Base-by-base conservation (phyloP, 2,797 vertebrate species). In the Chrosomus eos region DNA sequence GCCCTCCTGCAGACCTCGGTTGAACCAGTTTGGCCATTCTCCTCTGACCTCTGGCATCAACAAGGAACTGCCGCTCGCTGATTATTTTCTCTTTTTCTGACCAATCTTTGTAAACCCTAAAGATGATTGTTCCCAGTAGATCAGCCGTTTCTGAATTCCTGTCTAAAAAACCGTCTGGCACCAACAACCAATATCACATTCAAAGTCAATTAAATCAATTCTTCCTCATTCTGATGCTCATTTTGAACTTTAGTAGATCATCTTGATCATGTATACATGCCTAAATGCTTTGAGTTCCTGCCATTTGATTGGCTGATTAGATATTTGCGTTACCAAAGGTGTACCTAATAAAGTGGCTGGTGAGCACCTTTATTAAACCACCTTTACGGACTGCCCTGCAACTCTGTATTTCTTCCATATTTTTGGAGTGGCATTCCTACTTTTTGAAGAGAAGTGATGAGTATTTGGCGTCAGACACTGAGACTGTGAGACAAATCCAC, bases 401-500 rank as follows among this genome's bases (percentile, higher is more conserved):
- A n/a, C 51, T 76, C 21, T 38, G 21, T 1, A n/a, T 76, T 19
- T 77, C 14, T 62, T 26, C 55, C 14, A 21, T 77, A 18, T 45
- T 43, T 43, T 78, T 78, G 38, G 55, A 64, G 19, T 21, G n/a
- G 14, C n/a, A 53, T n/a, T 33, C 19, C 43, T 73, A 82, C 79
- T 87, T 87, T 80, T 88, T 71, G 81, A 85, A 43, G 64, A 72
- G 23, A 78, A 81, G 73, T 89, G 86, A 89, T 83, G 71, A 87
- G 79, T 88, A 70, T 86, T 78, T 60, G 87, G 84, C 77, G 38
- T 85, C 87, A 89, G 87, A 82, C 86, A 88, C 80, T 81, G 84
- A 83, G 73, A 76, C 71, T 1, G 87, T 88, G 86, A 81, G 84
- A 87, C 14, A 90, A 89, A 87, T 88, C 81, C 72, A 83, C 38